Conservation (phyloP, 23 tunicate species). For the Clavelina lepadiformis region DNA sequence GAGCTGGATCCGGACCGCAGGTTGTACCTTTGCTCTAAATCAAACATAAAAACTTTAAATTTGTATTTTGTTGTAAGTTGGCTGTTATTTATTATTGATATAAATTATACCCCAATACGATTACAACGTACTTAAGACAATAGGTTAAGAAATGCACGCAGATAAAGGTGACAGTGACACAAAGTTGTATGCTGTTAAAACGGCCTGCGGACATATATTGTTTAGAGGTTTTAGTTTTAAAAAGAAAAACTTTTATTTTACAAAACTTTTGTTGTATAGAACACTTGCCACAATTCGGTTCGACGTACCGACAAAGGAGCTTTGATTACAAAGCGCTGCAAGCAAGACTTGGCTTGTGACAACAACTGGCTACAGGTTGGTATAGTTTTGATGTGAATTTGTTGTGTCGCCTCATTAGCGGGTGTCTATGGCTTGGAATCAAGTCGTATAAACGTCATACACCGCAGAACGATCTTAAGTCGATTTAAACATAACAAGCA, state of each 20-base stretch:
- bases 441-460: too few species aligned
- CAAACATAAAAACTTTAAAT: too few species aligned
- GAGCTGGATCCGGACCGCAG: too few species aligned
- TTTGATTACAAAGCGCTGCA: conserved; percentile 19
- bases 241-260: too few species aligned
- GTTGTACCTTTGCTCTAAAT: too few species aligned
- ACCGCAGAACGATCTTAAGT: too few species aligned
- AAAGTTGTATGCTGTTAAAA: background rate
- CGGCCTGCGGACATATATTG: background rate
- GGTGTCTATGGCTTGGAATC: too few species aligned
- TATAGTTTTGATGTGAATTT: background rate
- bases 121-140: too few species aligned
- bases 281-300: conserved; percentile 16
- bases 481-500: background rate
- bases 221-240: too few species aligned
- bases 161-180: too few species aligned
- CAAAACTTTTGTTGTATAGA: background rate
- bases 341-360: conserved; percentile 9
- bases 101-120: background rate
- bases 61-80: background rate
- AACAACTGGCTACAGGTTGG: conserved; percentile 19
- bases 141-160: too few species aligned
- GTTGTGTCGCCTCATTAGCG: too few species aligned
- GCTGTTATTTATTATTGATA: background rate
- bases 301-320: conserved; percentile 1